phyloP scores from a whole-genome alignment of 2,888 invertebrate species.

The Acleris sparsana region DNA sequence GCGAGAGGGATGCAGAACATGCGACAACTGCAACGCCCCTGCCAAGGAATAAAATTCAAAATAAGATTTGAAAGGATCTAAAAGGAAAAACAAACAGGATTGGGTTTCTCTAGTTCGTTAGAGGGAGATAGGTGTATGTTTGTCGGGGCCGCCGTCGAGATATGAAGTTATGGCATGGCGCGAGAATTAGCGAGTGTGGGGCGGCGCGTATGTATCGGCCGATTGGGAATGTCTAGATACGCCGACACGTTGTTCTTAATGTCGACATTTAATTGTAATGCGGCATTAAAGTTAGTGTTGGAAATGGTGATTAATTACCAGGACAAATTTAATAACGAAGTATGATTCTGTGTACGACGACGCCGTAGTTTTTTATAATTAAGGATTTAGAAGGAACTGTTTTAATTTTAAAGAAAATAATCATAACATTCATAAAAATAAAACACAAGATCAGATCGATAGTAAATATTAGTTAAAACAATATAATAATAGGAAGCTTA shows the following conservation, averaged over 20 bases:
- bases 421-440: too few relatives aligned
- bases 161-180: constrained; percentile 77
- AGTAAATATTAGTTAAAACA: not conserved
- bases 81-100: constrained; percentile 80
- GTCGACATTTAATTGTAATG: too few relatives aligned
- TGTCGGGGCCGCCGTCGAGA: constrained; percentile 62
- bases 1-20: constrained; percentile 80
- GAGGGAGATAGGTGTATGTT: constrained; percentile 67
- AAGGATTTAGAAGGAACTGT: too few relatives aligned
- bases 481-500: not conserved
- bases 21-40: constrained; percentile 84
- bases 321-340: too few relatives aligned
- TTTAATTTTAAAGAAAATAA: too few relatives aligned
- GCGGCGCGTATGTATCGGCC: constrained; percentile 72
- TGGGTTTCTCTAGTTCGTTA: constrained; percentile 75
- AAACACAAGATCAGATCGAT: not conserved
- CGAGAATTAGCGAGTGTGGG: constrained; percentile 69
- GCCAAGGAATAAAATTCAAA: constrained; percentile 79
- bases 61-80: constrained; percentile 82
- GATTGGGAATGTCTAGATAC: constrained; percentile 13
- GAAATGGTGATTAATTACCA: too few relatives aligned
- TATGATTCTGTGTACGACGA: too few relatives aligned
- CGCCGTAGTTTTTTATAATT: too few relatives aligned
- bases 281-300: too few relatives aligned
- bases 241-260: constrained; percentile 1